Evolutionary conservation across 2,113 vertebrate genomes (phyloP), one percentile per base, ranked within the genome.

Genomic region (Vireo altiloquus): DNA sequence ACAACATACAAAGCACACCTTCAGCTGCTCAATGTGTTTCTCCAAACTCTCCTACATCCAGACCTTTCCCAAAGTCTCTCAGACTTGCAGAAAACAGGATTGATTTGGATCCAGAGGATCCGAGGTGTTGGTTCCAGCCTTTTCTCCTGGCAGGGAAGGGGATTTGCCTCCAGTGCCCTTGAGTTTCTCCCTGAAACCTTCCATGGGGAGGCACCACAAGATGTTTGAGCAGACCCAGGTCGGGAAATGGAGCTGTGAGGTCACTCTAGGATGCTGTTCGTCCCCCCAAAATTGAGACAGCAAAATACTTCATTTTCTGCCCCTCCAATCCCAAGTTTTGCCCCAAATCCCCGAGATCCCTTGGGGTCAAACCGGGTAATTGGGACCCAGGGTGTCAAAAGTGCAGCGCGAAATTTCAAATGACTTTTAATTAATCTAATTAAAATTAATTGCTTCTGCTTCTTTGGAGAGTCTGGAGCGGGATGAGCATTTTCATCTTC

Each of bases 401-500:
- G 25, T 11, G 68, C 76, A 59, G 15, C 0, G 0, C 6, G 12
- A 37, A 28, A 77, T 89, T 82, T 71, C 31, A 28, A 61, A 61
- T 71, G 17, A 11, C 44, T 84, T 84, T 78, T 82, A 94, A 83
- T 94, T 79, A 85, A 90, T 40, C 74, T 68, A 76, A 85, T 85
- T 85, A 82, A 82, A 96, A 96, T 93, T 46, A 87, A 95, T 90
- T 79, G 35, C 78, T 57, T 59, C 78, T 91, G 30, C 74, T 63
- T 60, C 82, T 94, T 79, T 24, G 19, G 46, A 87, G 47, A 21
- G 44, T 24, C 82, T 82, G 77, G 81, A 23, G 15, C 0, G 0
- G 63, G 85, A 71, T 28, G 31, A 72, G 14, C 33, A 27, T 94
- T 87, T 82, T 82, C 61, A 46, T 72, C 46, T 75, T 28, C 24